phyloP scores from a whole-genome alignment of 2,888 invertebrate species.

The Cremastobaeus sp. region DNA sequence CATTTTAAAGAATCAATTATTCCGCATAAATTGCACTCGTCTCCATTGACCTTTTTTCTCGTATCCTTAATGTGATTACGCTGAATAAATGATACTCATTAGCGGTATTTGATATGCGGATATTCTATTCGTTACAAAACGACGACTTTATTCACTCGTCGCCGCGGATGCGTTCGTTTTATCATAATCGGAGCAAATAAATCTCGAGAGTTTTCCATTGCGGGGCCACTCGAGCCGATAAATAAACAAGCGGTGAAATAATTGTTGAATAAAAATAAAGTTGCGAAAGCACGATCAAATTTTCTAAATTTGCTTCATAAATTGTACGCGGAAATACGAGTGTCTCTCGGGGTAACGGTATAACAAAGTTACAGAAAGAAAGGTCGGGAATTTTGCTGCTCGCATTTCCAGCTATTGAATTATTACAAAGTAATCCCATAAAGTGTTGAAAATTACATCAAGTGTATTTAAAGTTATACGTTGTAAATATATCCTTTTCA shows the following conservation, averaged over 20 bases:
- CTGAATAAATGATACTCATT: constrained; percentile 29
- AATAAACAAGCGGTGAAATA: no score
- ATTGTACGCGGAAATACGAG: constrained; percentile 40
- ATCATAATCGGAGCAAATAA: not conserved
- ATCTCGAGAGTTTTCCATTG: no score
- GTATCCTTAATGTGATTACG: constrained; percentile 38
- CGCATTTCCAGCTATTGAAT: constrained; percentile 46
- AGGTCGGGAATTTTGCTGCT: constrained; percentile 44
- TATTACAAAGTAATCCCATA: constrained; percentile 48
- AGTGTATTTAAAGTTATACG: constrained; percentile 53
- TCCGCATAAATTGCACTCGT: constrained; percentile 47
- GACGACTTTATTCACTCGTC: constrained; percentile 1
- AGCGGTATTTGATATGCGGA: not conserved
- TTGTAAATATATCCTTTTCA: constrained; percentile 49
- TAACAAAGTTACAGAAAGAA: constrained; percentile 29
- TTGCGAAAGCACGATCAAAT: no score
- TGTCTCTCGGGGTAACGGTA: constrained; percentile 40
- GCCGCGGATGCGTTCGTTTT: not conserved
- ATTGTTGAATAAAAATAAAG: no score
- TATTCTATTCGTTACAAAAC: not conserved
- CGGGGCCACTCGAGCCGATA: no score
- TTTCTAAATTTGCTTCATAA: constrained; percentile 36
- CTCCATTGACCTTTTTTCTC: constrained; percentile 45
- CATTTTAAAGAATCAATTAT: constrained; percentile 54
- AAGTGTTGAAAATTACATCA: constrained; percentile 53